Conservation (phyloP, 2,797 vertebrate species). For the Sardinella longiceps region DNA sequence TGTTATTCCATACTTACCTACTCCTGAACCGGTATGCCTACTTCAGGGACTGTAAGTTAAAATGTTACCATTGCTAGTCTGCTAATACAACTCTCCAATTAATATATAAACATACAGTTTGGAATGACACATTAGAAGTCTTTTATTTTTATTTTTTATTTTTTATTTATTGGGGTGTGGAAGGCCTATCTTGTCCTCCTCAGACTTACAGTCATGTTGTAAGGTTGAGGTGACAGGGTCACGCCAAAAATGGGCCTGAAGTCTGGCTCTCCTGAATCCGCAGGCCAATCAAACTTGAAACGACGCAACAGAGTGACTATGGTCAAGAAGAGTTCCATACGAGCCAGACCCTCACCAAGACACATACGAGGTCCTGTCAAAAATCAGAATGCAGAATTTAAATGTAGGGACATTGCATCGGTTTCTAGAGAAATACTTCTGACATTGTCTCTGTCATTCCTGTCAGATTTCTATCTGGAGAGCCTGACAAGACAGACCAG, state of each 20-base stretch:
- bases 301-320: slow-evolving; percentile 44
- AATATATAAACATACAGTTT: too few species aligned
- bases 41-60: too few species aligned
- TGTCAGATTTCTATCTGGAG: too few species aligned
- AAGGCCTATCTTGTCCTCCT: background rate
- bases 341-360: slow-evolving; percentile 44
- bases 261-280: slow-evolving; percentile 43
- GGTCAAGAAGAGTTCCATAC: slow-evolving; percentile 51
- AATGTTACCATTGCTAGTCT: too few species aligned
- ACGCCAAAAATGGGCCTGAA: slow-evolving; percentile 41
- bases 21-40: too few species aligned
- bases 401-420: background rate
- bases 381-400: background rate
- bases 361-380: slow-evolving; percentile 44
- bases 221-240: slow-evolving; percentile 41
- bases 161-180: background rate
- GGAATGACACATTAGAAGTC: too few species aligned
- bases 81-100: too few species aligned
- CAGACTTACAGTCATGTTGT: slow-evolving; percentile 34
- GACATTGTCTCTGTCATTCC: too few species aligned
- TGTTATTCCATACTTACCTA: too few species aligned
- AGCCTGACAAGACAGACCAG: too few species aligned
- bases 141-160: too few species aligned
- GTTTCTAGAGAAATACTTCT: too few species aligned
- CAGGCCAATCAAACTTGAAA: slow-evolving; percentile 47